Evolutionary conservation across 2,888 invertebrate genomes (phyloP).

Genomic region (Coelogynopora nodosa): DNA sequence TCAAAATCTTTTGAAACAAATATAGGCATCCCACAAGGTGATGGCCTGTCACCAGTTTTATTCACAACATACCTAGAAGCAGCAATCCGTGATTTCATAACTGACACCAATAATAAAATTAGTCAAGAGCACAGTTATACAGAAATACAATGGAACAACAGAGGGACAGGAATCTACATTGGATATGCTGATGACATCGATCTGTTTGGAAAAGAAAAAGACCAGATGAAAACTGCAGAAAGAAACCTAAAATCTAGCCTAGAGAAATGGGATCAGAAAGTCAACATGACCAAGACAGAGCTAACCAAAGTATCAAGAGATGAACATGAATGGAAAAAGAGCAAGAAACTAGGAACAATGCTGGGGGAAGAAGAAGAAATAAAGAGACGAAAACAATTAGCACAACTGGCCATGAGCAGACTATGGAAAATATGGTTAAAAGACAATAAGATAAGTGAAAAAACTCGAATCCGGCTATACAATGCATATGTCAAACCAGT

Average conservation of each 20-base stretch:
- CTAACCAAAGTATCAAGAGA: not conserved
- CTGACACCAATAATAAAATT: too few relatives aligned
- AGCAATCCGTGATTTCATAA: too few relatives aligned
- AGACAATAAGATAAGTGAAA: not conserved
- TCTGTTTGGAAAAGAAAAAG: not conserved
- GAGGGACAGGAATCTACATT: not conserved
- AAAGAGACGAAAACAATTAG: not conserved
- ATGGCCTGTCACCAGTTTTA: not conserved
- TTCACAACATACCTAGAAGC: not conserved
- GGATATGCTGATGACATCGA: not conserved
- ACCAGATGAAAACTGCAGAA: not conserved
- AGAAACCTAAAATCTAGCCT: not conserved
- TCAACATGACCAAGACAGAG: not conserved
- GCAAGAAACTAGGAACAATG: not conserved
- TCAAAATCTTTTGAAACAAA: not conserved
- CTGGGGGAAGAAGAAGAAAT: not conserved
- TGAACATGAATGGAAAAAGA: not conserved
- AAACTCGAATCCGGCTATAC: not conserved
- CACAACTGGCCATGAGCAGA: not conserved
- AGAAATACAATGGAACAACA: not conserved
- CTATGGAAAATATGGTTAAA: not conserved
- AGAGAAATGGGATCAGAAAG: not conserved
- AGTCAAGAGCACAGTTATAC: too few relatives aligned
- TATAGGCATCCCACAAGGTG: not conserved
- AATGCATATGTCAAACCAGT: not conserved